These are phyloP conservation scores for Sarcophaga bullata DNA, from an alignment of 1,140 invertebrate species.

Conservation along the genomic window DNA sequence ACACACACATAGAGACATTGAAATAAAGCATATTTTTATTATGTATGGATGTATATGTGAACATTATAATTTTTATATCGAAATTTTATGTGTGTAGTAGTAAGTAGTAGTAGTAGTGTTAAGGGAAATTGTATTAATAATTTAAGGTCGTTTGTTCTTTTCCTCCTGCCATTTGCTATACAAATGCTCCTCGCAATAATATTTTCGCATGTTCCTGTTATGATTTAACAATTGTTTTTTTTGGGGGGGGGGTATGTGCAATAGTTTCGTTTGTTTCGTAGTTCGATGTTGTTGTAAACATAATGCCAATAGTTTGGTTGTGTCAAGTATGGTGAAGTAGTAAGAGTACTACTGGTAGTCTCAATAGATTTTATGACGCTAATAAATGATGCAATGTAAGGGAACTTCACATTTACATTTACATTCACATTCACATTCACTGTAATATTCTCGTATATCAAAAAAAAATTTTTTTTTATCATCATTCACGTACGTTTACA, in stretches of 20 bases:
- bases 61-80: neutral
- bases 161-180: neutral
- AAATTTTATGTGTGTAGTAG: neutral
- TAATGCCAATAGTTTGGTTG: neutral
- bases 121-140: constrained; percentile 33
- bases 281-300: too few relatives aligned
- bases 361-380: constrained; percentile 33
- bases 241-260: neutral
- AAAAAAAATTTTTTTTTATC: too few relatives aligned
- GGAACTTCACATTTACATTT: constrained; percentile 1
- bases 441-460: too few relatives aligned
- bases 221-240: constrained; percentile 21
- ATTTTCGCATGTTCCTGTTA: neutral
- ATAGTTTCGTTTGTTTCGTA: too few relatives aligned
- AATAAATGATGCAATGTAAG: constrained; percentile 30
- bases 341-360: neutral
- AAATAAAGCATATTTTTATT: too few relatives aligned
- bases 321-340: neutral
- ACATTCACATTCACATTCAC: neutral
- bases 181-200: too few relatives aligned
- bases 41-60: neutral
- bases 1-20: neutral
- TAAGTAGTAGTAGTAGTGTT: neutral
- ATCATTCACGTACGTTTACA: neutral
- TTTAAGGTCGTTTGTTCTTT: constrained; percentile 33